These are phyloP conservation scores for Corythoichthys haematopterus DNA, from an alignment of 2,113 vertebrate genomes.

Conservation along the genomic window DNA sequence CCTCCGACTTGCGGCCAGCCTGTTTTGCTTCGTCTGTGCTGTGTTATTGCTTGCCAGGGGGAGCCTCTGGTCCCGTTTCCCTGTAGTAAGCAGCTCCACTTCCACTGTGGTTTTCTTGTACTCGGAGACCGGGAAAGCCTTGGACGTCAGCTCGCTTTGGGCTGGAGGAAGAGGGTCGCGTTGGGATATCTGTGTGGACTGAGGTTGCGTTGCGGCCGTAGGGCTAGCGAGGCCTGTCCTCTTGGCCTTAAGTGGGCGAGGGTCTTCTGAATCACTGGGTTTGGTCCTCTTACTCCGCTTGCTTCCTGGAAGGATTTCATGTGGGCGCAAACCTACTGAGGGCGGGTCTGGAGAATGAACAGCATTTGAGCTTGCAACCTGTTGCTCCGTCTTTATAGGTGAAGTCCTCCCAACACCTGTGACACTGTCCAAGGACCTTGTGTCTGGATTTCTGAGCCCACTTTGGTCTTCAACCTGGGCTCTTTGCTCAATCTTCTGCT, in stretches of 20 bases:
- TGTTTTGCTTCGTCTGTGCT: conserved; percentile 68
- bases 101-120: conserved; percentile 63
- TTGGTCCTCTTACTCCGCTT: conserved; percentile 56
- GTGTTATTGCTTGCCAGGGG: conserved; percentile 64
- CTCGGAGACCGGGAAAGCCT: conserved; percentile 66
- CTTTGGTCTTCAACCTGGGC: conserved; percentile 41
- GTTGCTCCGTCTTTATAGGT: conserved; percentile 12
- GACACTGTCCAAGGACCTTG: conserved; percentile 33
- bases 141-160: conserved; percentile 54
- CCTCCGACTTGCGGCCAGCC: conserved; percentile 67
- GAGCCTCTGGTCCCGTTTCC: conserved; percentile 65
- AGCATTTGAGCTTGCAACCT: conserved; percentile 5
- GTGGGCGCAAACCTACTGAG: conserved; percentile 57
- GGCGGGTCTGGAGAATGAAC: conserved; percentile 28
- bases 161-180: conserved; percentile 49
- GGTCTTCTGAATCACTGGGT: conserved; percentile 52
- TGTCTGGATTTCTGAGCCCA: conserved; percentile 40
- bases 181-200: conserved; percentile 37
- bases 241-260: conserved; percentile 53
- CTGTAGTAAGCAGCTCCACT: conserved; percentile 73
- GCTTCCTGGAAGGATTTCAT: conserved; percentile 57
- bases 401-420: conserved; percentile 56
- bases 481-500: conserved; percentile 38
- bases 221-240: conserved; percentile 62
- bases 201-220: conserved; percentile 47